These are phyloP conservation scores for Pteropus rufus DNA, from an alignment of 2,797 vertebrate genomes.

Conservation along the genomic window DNA sequence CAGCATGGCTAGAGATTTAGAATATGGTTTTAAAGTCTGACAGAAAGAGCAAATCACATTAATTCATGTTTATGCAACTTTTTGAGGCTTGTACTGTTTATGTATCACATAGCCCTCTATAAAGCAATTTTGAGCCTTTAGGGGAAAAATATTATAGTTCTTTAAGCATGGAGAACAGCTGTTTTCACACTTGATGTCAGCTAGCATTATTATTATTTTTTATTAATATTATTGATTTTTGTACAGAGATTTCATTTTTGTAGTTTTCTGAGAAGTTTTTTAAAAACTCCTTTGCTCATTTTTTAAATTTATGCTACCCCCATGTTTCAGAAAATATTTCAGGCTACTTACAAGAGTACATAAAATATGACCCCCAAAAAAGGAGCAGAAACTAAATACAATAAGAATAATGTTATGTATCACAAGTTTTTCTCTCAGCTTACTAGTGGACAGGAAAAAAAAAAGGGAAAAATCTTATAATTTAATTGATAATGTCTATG, in stretches of 20 bases:
- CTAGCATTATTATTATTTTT: background rate
- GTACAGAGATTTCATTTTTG: background rate
- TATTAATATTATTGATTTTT: conserved; percentile 3
- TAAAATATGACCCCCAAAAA: background rate
- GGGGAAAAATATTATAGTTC: background rate
- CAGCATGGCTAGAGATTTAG: background rate
- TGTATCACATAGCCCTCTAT: background rate
- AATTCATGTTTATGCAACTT: background rate
- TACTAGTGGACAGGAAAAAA: background rate
- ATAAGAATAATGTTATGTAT: background rate
- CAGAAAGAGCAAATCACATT: background rate
- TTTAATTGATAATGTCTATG: background rate
- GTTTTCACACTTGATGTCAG: background rate
- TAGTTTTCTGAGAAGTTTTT: background rate
- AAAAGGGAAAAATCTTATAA: background rate
- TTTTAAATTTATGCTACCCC: background rate
- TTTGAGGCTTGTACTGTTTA: background rate
- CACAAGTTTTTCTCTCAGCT: background rate
- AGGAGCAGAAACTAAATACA: background rate
- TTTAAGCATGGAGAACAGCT: background rate
- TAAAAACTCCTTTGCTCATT: background rate
- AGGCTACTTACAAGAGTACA: background rate
- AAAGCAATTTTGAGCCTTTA: background rate
- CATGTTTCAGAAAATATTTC: background rate
- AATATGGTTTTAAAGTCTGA: background rate